Conservation (phyloP, 2,888 invertebrate species). For the Hirudinaria manillensis region DNA sequence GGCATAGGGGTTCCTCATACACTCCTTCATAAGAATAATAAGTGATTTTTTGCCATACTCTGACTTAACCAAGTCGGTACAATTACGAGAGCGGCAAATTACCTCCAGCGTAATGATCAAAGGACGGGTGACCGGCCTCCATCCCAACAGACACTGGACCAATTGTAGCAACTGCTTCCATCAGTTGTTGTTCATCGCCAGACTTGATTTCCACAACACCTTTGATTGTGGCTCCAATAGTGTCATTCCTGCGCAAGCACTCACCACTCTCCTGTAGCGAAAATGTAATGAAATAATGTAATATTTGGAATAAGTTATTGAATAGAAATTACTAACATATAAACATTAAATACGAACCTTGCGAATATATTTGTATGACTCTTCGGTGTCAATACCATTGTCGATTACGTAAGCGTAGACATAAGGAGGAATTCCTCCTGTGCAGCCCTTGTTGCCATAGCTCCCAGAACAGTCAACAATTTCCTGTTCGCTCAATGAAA, state of each 20-base stretch:
- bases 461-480: constrained; percentile 53
- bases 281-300: too few species aligned
- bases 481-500: constrained; percentile 51
- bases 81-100: too few species aligned
- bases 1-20: constrained; percentile 73
- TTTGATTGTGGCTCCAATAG: constrained; percentile 67
- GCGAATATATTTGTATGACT: constrained; percentile 47
- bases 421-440: constrained; percentile 41
- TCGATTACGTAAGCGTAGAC: constrained; percentile 57
- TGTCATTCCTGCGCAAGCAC: constrained; percentile 58
- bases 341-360: constrained; percentile 43
- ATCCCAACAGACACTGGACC: constrained; percentile 83
- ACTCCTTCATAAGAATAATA: constrained; percentile 53
- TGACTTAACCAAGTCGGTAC: too few species aligned
- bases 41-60: too few species aligned
- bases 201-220: constrained; percentile 72
- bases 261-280: constrained; percentile 34
- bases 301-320: too few species aligned
- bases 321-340: too few species aligned
- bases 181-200: constrained; percentile 69
- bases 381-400: constrained; percentile 64
- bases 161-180: constrained; percentile 71
- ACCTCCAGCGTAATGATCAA: constrained; percentile 38
- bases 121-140: constrained; percentile 65
- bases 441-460: constrained; percentile 39